phyloP scores from a whole-genome alignment of 2,797 vertebrate species.

The Brachyrhaphis roseni region DNA sequence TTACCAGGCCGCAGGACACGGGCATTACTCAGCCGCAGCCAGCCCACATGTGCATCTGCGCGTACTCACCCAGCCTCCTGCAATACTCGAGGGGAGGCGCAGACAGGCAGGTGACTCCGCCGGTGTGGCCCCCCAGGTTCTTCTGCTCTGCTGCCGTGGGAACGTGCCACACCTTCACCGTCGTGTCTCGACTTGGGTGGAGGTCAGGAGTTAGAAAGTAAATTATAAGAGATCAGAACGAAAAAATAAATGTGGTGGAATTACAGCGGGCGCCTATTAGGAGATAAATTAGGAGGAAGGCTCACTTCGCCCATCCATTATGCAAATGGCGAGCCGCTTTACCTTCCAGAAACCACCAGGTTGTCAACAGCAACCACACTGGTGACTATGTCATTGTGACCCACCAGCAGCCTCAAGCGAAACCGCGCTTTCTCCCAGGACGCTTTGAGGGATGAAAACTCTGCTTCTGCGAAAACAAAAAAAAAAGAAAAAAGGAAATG shows the following conservation, averaged over 20 bases:
- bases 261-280: constrained; percentile 38
- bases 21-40: constrained; percentile 49
- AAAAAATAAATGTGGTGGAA: constrained; percentile 49
- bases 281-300: constrained; percentile 63
- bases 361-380: constrained; percentile 82
- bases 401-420: constrained; percentile 79
- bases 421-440: constrained; percentile 82
- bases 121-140: constrained; percentile 84
- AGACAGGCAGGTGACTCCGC: constrained; percentile 83
- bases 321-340: constrained; percentile 53
- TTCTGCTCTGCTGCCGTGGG: constrained; percentile 84
- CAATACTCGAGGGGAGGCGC: constrained; percentile 80
- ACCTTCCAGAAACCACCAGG: constrained; percentile 86
- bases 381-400: constrained; percentile 86
- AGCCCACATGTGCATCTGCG: constrained; percentile 20
- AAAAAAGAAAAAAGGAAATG: constrained; percentile 18
- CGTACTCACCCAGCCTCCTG: constrained; percentile 78
- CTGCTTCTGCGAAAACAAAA: constrained; percentile 64
- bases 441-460: constrained; percentile 68
- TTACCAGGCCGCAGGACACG: constrained; percentile 62
- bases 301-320: constrained; percentile 67
- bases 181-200: constrained; percentile 80
- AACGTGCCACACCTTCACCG: constrained; percentile 86
- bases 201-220: constrained; percentile 38
- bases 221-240: constrained; percentile 33